Base-by-base conservation (phyloP, 2,113 vertebrate genomes). In the Catharus minimus region DNA sequence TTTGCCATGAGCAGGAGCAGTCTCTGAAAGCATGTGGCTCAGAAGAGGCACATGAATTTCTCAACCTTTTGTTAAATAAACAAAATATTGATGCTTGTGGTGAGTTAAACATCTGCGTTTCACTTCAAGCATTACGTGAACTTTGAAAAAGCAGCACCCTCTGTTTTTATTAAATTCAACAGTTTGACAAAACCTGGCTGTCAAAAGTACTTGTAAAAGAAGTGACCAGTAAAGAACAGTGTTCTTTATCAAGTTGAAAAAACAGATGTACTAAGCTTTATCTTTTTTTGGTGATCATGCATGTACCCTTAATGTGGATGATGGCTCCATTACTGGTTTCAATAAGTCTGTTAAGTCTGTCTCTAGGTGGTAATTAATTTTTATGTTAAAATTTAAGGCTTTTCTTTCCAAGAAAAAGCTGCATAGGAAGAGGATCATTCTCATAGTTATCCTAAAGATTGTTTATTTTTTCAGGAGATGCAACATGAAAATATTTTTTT, bases 61-160 rank as follows among this genome's bases (percentile, higher is more conserved):
- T 74, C 56, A 71, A 55, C 5, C 39, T 72, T 53, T 72, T 65
- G 65, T 64, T 67, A 92, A 83, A 88, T 93, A 89, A 91, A 90
- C 86, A 94, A 74, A 76, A 74, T 39, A n/a, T 77, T 58, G 62
- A 58, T 66, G 38, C 64, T 82, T 76, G 74, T 18, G 39, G 56
- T 36, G 21, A 92, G 53, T 55, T 43, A 55, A 89, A 92, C 58
- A 85, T 89, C 88, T 87, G 86, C 43, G 9, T 76, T 86, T 93
- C 71, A 49, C 79, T 72, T 53, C 23, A 30, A 86, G 47, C 8
- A 2, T 76, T 69, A 82, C 39, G 39, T 1, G 11, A 82, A 68
- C 23, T 75, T 67, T 76, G 47, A 77, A 92, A 93, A 82, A 19
- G n/a, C 28, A 46, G 14, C 79, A 71, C 77, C 27, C 33, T 27